Evolutionary conservation across 2,113 vertebrate species (phyloP), one percentile per base, ranked within the genome.

Genomic region (Cheilinus undulatus): DNA sequence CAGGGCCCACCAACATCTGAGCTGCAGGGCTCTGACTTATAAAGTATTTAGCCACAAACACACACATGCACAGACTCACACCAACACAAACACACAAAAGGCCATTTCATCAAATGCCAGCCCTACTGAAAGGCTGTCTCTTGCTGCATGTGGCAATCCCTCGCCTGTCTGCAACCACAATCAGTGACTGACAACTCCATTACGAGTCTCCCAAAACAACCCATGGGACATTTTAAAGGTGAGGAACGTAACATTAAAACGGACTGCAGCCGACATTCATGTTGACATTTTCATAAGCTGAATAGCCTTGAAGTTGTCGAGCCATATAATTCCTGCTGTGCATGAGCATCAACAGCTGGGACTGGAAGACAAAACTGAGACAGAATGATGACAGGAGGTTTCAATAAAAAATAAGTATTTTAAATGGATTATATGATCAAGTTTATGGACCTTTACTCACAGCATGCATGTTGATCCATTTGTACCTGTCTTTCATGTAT

Each of bases 71-170:
- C 26, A 69, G 61, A 76, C 54, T 45, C 46, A 80, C 32, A 54
- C 34, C 57, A 53, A 51, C 15, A 61, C 27, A 70, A 19, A 73
- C 48, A 49, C 69, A 85, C 69, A 88, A 86, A 89, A 68, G 83
- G 60, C 66, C 71, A 80, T 83, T 87, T 87, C 73, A 88, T 90
- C 71, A 85, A 87, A 89, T 78, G 78, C 75, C 86, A 88, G 60
- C 56, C 13, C 1, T 17, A 19, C 56, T 83, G 79, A 91, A 87
- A 80, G 77, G 59, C 82, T 54, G 63, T 69, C 85, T 68, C 65
- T 76, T 24, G 53, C 71, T 73, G 74, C 81, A 69, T 24, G 56
- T 56, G 69, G 78, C 71, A 80, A 60, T 85, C 76, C 56, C 43
- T 14, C 45, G 53, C 73, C 70, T 23, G 51, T 81, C 54, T 71